Evolutionary conservation across 2,888 invertebrate genomes (phyloP), one percentile per base, ranked within the genome.

Genomic region (Synergus gifuensis): DNA sequence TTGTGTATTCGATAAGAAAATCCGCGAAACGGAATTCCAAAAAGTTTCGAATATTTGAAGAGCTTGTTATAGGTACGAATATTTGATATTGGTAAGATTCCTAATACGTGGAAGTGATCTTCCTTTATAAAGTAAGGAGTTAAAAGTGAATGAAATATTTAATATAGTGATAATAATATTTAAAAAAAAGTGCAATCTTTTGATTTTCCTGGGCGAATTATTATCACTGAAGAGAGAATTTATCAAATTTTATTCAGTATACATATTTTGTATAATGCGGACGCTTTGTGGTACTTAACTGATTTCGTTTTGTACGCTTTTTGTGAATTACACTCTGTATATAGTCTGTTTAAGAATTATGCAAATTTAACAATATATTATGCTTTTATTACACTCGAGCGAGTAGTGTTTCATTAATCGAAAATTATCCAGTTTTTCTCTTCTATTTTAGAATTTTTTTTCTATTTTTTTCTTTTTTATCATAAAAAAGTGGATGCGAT

Each of bases 351-450:
- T n/a, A 58, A 58, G 18, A n/a, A 58, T 58, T 18, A 58, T 58
- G 58, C n/a, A 58, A 58, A 58, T 18, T 58, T 58, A 18, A 58
- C 11, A 58, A 58, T 58, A 58, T 58, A 58, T 58, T 58, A 58
- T 58, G 58, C n/a, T 58, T 58, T 58, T 58, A 58, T 58, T 58
- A 18, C 58, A 18, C 58, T 58, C 58, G 18, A 58, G 4, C 18
- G 58, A 58, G 18, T 58, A 9, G 18, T 58, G 9, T 58, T n/a
- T 58, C 9, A 9, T 18, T 58, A 18, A 58, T n/a, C 11, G 3
- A 18, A 58, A 18, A 58, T 11, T 18, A 58, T 18, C 9, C n/a
- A 58, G 58, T 58, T 58, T 58, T 11, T n/a, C 18, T 58, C 18
- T 9, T 18, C 18, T 18, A 9, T 18, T 58, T 58, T 58, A 12